A percentile compares a stretch with the other conserved stretches of the same genome.
These are phyloP conservation scores for Cyclina sinensis DNA, from an alignment of 1,140 invertebrate genomes.

Conservation along the genomic window DNA sequence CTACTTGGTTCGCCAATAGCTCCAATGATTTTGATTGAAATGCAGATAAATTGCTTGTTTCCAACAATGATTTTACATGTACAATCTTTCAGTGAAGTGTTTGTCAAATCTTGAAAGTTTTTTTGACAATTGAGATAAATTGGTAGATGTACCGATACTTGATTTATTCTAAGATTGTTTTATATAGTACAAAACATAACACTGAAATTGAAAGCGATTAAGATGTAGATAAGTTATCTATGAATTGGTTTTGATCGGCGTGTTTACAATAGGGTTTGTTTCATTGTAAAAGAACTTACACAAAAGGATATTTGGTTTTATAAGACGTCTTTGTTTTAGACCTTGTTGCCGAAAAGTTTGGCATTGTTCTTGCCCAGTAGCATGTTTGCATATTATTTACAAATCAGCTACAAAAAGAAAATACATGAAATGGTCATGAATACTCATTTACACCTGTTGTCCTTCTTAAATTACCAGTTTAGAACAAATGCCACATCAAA, in stretches of 20 bases:
- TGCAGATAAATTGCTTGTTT: slow-evolving; percentile 21
- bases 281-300: neutral
- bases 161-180: slow-evolving; percentile 7
- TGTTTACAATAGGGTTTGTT: neutral
- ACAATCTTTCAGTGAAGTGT: neutral
- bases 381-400: too few relatives aligned
- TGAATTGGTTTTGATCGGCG: neutral
- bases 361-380: too few relatives aligned
- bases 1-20: neutral
- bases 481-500: too few relatives aligned
- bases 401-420: too few relatives aligned
- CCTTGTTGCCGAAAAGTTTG: neutral
- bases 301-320: neutral
- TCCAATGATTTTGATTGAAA: slow-evolving; percentile 4
- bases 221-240: neutral
- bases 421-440: too few relatives aligned
- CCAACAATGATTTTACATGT: neutral
- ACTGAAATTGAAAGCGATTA: slow-evolving; percentile 26
- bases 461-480: too few relatives aligned
- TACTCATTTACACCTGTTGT: too few relatives aligned
- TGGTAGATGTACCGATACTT: neutral
- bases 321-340: neutral
- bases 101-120: slow-evolving; percentile 5
- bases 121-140: slow-evolving; percentile 30
- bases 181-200: neutral